Percentiles rank a stretch among this genome's conserved stretches.
Conservation (phyloP, 2,113 vertebrate genomes). For the Ptychochromis oligacanthus region DNA sequence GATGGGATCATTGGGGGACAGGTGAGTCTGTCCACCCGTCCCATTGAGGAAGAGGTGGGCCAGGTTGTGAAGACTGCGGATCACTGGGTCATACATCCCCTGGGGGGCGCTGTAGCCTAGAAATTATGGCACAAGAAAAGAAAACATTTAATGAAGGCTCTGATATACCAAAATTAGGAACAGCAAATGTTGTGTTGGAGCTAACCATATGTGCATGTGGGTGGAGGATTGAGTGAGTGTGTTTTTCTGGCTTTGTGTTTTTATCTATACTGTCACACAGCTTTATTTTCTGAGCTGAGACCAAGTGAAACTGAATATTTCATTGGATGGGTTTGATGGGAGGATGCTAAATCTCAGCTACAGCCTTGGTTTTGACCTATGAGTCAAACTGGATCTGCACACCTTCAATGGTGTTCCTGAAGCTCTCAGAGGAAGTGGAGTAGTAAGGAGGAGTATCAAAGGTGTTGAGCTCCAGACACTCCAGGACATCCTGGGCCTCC, state of each 20-base stretch:
- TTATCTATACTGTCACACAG: slow-evolving; percentile 10
- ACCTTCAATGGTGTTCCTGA: slow-evolving; percentile 96
- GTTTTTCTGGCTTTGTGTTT: slow-evolving; percentile 30
- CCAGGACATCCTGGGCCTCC: slow-evolving; percentile 87
- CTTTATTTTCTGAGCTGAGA: slow-evolving; percentile 19
- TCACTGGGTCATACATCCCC: slow-evolving; percentile 88
- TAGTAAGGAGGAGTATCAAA: slow-evolving; percentile 97
- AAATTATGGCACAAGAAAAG: neutral
- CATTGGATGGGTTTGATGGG: slow-evolving; percentile 75
- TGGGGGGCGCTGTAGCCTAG: slow-evolving; percentile 93
- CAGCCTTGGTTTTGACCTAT: neutral
- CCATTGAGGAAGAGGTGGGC: slow-evolving; percentile 97
- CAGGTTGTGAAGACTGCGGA: slow-evolving; percentile 94
- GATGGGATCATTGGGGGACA: slow-evolving; percentile 95
- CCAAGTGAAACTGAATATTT: slow-evolving; percentile 37
- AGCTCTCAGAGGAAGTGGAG: slow-evolving; percentile 95
- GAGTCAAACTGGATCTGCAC: neutral
- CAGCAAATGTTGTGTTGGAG: slow-evolving; percentile 43
- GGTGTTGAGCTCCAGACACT: slow-evolving; percentile 89
- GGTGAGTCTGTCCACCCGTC: slow-evolving; percentile 93
- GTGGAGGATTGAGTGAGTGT: slow-evolving; percentile 38
- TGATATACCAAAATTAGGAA: slow-evolving; percentile 50
- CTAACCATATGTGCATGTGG: slow-evolving; percentile 51
- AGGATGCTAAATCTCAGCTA: neutral
- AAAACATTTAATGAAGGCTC: slow-evolving; percentile 17